A percentile compares a stretch with the other conserved stretches of the same genome.
phyloP scores from a whole-genome alignment of 2,888 invertebrate species.

The Podabrus alpinus region DNA sequence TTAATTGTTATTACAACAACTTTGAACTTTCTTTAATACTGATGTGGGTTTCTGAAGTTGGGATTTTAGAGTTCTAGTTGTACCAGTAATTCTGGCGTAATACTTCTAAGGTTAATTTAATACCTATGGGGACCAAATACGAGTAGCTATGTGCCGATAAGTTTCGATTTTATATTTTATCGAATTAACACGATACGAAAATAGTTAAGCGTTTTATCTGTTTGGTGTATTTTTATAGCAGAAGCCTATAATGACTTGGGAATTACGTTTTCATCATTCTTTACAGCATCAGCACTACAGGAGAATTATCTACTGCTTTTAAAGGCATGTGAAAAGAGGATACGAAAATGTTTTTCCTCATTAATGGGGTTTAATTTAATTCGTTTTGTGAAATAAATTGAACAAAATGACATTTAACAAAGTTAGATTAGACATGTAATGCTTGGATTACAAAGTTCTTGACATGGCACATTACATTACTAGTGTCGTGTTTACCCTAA shows the following conservation, averaged over 20 bases:
- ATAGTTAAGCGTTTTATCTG: neutral
- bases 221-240: neutral
- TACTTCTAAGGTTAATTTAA: neutral
- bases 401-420: constrained; percentile 14
- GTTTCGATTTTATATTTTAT: neutral
- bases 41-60: neutral
- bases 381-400: neutral
- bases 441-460: constrained; percentile 15
- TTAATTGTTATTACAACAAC: neutral
- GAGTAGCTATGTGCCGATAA: neutral
- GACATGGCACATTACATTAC: constrained; percentile 12
- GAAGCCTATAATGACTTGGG: neutral
- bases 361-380: neutral
- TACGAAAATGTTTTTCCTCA: neutral
- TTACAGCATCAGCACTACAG: neutral
- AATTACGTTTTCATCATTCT: neutral
- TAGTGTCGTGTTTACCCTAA: constrained; percentile 8
- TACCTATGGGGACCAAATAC: neutral
- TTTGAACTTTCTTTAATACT: neutral
- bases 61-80: no score
- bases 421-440: constrained; percentile 15
- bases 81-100: neutral
- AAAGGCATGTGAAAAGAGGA: neutral
- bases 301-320: neutral
- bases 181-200: neutral